Conservation (phyloP, 2,797 vertebrate genomes). For the Ataeniobius toweri region DNA sequence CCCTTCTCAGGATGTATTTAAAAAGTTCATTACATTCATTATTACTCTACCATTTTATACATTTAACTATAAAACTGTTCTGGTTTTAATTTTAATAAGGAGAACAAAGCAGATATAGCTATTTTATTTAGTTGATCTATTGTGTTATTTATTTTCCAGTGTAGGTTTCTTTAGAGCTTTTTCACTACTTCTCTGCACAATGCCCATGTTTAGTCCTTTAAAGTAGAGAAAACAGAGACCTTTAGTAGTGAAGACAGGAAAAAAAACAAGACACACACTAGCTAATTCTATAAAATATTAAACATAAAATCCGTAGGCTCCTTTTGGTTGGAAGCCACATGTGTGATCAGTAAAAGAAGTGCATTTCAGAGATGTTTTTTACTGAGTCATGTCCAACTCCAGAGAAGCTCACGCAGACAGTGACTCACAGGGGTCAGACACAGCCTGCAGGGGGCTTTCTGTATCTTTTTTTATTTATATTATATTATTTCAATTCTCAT, state of each 20-base stretch:
- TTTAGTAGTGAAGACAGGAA: neutral
- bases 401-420: slow-evolving; percentile 55
- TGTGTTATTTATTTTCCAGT: neutral
- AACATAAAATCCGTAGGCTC: neutral
- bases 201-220: neutral
- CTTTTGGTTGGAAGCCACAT: neutral
- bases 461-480: slow-evolving; percentile 20
- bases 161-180: neutral
- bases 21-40: neutral
- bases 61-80: neutral
- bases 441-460: slow-evolving; percentile 54
- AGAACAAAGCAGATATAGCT: neutral
- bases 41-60: neutral
- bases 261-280: neutral
- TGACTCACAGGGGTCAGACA: slow-evolving; percentile 71
- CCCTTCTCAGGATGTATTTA: neutral
- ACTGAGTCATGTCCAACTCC: slow-evolving; percentile 50
- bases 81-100: neutral
- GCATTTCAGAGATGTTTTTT: slow-evolving; percentile 8
- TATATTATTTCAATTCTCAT: slow-evolving; percentile 15
- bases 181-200: neutral
- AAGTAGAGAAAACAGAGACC: neutral
- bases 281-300: neutral
- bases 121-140: neutral
- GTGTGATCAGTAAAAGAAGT: neutral